Base-by-base conservation (phyloP, 2,113 vertebrate genomes). In the Equus przewalskii region DNA sequence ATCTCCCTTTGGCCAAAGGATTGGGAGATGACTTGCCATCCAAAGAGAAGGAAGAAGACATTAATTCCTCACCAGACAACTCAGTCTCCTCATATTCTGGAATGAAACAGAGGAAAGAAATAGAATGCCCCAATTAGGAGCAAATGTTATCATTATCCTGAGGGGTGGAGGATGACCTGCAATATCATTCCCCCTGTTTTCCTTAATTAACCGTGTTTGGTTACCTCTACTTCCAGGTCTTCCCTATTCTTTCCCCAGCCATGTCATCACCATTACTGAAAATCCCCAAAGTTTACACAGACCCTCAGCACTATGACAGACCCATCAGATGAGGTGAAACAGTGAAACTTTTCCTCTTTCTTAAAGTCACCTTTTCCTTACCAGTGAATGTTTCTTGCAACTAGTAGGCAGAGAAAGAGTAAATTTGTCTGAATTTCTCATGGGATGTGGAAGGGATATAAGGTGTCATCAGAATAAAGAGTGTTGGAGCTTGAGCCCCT, bases 1-100 rank as follows among this genome's bases (percentile, higher is more conserved):
- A 0, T 26, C 44, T 49, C 30, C 19, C 51, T 80, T 60, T 44
- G 28, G 12, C 36, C 60, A 70, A 64, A 92, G 62, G 58, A 33
- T 11, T 8, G 13, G 7, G 26, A 64, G 6, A 21, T 26, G 22
- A 26, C 76, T 46, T 36, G 12, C 33, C 67, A 78, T 41, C 6
- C 36, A 91, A 64, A 89, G 51, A 81, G 62, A 78, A 82, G 30
- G n/a, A 69, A 21, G 1, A 46, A 80, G 36, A 60, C 1, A 19
- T 86, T 96, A 97, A 96, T 97, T 94, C 72, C 64, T 62, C 6
- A 11, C 54, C 83, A 70, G 80, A 69, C 49, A 41, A 21, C 21
- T 6, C 79, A 18, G 60, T 64, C 54, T 54, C 30, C 69, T 21
- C 7, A 75, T 46, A 22, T 7, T 49, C 97, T 98, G 65, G 10